A percentile compares a stretch with the other conserved stretches of the same genome.
Evolutionary conservation across 2,113 vertebrate species (phyloP).

Genomic region (Pelodiscus sinensis): DNA sequence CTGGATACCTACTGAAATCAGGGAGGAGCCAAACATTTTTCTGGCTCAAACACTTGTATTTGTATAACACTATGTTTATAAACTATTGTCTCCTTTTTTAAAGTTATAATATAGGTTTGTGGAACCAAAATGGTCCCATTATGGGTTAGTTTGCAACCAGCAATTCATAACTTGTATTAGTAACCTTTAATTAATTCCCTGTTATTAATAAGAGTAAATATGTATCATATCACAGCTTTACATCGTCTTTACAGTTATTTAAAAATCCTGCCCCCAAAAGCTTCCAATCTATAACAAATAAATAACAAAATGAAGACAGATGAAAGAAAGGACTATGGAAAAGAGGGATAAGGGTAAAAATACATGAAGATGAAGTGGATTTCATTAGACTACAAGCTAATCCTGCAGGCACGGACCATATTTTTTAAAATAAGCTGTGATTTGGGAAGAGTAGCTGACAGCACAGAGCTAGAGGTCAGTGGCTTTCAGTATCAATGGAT

Average conservation of each 20-base stretch:
- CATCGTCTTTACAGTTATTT: accelerated
- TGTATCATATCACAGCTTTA: neutral
- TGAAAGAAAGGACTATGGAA: no score
- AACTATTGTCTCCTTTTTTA: accelerated
- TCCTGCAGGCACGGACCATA: no score
- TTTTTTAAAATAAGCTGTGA: no score
- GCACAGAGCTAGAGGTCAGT: no score
- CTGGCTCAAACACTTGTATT: neutral
- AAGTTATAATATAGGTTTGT: neutral
- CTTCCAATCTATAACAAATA: no score
- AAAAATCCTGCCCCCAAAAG: no score
- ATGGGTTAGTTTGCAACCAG: accelerated
- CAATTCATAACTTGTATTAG: accelerated
- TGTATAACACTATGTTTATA: neutral
- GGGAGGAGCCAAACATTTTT: neutral
- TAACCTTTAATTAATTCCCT: neutral
- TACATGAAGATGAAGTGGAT: no score
- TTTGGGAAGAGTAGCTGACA: no score
- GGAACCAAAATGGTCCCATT: neutral
- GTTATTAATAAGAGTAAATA: neutral
- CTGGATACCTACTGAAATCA: neutral
- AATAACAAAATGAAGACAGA: no score
- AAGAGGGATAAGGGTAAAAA: no score
- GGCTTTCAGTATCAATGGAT: neutral
- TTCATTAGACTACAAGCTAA: no score